phyloP scores from a whole-genome alignment of 2,797 vertebrate species.

The Phyllotis vaccarum region DNA sequence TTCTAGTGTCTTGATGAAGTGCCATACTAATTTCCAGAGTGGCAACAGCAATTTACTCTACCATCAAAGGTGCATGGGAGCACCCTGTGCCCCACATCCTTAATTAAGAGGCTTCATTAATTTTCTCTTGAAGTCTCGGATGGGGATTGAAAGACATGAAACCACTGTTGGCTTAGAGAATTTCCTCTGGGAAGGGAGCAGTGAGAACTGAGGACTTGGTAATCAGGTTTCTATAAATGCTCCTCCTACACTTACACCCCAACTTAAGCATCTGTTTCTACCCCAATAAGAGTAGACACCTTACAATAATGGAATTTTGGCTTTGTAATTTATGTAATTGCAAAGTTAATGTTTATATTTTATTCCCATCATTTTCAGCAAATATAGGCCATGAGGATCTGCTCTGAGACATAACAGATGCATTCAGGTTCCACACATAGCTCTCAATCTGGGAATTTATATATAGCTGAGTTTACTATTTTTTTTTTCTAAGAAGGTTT shows the following conservation, averaged over 20 bases:
- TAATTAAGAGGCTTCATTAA: neutral
- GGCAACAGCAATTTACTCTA: no score
- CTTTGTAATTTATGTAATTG: neutral
- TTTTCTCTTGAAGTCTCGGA: neutral
- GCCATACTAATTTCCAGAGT: no score
- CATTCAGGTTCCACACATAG: neutral
- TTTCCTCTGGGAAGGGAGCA: neutral
- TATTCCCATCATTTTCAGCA: neutral
- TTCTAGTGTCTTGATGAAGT: neutral
- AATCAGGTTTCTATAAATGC: neutral
- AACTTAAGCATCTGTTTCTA: neutral
- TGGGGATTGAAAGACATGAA: neutral
- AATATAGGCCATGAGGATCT: neutral
- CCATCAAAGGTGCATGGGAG: no score
- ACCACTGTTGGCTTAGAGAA: no score
- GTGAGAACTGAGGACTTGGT: neutral
- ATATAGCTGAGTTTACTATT: neutral
- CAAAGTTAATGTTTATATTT: neutral
- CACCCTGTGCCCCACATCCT: neutral
- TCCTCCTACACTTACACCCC: neutral
- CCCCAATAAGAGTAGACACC: neutral
- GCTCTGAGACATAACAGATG: neutral
- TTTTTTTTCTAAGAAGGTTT: neutral
- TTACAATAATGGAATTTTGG: neutral
- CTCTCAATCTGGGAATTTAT: neutral